A percentile compares a stretch with the other conserved stretches of the same genome.
phyloP scores from a whole-genome alignment of 2,797 vertebrate genomes.

The Pelodytes ibericus region DNA sequence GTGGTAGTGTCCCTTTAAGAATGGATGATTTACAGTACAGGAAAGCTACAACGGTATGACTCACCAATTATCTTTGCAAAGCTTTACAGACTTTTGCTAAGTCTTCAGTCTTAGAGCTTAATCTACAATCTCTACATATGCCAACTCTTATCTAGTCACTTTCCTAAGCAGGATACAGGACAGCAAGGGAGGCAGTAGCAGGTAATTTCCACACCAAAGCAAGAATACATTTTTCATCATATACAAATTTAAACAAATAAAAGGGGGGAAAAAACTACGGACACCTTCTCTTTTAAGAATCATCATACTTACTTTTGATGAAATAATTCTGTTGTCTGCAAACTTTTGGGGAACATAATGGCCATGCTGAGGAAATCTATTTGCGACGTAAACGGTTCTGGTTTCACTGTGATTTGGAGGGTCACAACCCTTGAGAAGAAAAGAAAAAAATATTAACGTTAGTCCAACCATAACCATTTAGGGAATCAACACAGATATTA shows the following conservation, averaged over 20 bases:
- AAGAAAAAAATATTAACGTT: neutral
- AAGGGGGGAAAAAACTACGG: no score
- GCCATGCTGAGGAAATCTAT: slow-evolving; percentile 91
- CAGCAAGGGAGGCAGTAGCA: neutral
- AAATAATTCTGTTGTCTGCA: slow-evolving; percentile 96
- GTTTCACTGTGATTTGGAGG: slow-evolving; percentile 96
- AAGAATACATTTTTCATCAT: no score
- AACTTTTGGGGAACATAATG: slow-evolving; percentile 96
- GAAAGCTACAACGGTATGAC: slow-evolving; percentile 13
- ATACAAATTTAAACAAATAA: no score
- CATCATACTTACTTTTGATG: slow-evolving; percentile 87
- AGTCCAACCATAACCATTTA: no score
- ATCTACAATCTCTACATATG: slow-evolving; percentile 24
- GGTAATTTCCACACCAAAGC: neutral
- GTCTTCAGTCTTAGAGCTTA: slow-evolving; percentile 16
- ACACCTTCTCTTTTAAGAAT: neutral
- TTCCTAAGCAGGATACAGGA: neutral
- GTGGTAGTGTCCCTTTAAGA: no score
- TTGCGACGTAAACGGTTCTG: slow-evolving; percentile 95
- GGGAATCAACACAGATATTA: no score
- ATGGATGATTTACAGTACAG: slow-evolving; percentile 5
- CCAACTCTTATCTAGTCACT: neutral
- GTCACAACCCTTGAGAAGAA: slow-evolving; percentile 87
- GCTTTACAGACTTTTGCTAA: slow-evolving; percentile 25
- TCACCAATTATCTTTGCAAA: slow-evolving; percentile 18